A percentile compares a stretch with the other conserved stretches of the same genome.
Conservation (phyloP, 2,888 invertebrate species). For the Tupiocoris notatus region DNA sequence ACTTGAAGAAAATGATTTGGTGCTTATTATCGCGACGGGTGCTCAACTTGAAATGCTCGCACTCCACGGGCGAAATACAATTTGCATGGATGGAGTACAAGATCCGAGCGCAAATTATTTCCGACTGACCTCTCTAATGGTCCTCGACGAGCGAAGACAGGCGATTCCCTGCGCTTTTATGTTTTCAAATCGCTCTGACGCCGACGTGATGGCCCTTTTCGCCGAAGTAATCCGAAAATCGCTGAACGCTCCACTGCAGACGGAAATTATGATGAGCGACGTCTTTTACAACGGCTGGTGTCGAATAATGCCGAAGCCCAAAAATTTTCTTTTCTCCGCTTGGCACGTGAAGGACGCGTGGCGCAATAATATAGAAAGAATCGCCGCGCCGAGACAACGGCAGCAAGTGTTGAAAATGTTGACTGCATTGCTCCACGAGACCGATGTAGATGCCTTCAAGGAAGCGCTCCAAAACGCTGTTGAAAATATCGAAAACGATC, state of each 20-base stretch:
- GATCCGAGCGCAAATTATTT: slow-evolving; percentile 48
- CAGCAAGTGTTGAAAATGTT: slow-evolving; percentile 44
- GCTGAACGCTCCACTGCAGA: slow-evolving; percentile 37
- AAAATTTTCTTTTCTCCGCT: slow-evolving; percentile 46
- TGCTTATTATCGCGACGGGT: slow-evolving; percentile 1
- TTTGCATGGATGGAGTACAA: slow-evolving; percentile 51
- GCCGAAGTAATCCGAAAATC: slow-evolving; percentile 24
- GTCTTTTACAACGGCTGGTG: slow-evolving; percentile 50
- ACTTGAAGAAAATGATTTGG: slow-evolving; percentile 2
- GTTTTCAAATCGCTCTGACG: slow-evolving; percentile 47
- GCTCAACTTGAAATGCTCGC: slow-evolving; percentile 4
- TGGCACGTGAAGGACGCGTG: slow-evolving; percentile 50
- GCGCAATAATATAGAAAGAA: slow-evolving; percentile 47
- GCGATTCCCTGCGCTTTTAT: slow-evolving; percentile 49
- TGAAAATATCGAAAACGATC: slow-evolving; percentile 27
- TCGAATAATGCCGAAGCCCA: slow-evolving; percentile 44
- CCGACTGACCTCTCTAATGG: slow-evolving; percentile 35
- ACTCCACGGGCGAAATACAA: slow-evolving; percentile 47
- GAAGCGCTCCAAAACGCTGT: slow-evolving; percentile 13
- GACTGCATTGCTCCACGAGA: slow-evolving; percentile 38
- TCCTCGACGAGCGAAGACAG: slow-evolving; percentile 47
- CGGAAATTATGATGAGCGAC: slow-evolving; percentile 50
- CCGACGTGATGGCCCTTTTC: slow-evolving; percentile 42
- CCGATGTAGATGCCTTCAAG: slow-evolving; percentile 18
- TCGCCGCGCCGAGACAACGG: slow-evolving; percentile 43